Evolutionary conservation across 2,797 vertebrate species (phyloP).

Genomic region (Eutrigla gurnardus): DNA sequence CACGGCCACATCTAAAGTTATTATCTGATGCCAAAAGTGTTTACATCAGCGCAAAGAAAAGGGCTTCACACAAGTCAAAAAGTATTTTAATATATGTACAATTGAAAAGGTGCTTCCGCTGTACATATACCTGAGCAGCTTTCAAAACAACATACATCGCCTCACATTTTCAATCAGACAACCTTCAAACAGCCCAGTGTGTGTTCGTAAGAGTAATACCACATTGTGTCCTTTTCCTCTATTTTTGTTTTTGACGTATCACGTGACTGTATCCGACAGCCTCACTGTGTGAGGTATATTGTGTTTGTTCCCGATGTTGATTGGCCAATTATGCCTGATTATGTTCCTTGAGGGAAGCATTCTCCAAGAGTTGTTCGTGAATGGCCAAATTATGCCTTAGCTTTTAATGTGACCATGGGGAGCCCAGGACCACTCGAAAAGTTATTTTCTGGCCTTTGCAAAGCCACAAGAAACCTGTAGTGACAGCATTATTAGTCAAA

Average conservation of each 20-base stretch:
- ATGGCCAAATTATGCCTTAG: slow-evolving; percentile 76
- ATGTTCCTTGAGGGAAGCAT: slow-evolving; percentile 78
- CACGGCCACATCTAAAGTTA: not conserved
- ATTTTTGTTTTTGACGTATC: slow-evolving; percentile 52
- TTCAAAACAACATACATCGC: not conserved
- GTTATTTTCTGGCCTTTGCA: slow-evolving; percentile 64
- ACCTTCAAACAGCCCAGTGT: slow-evolving; percentile 8
- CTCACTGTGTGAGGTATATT: slow-evolving; percentile 73
- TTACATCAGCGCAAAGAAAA: not conserved
- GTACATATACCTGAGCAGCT: not conserved
- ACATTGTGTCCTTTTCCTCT: slow-evolving; percentile 15
- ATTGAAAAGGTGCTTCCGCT: not conserved
- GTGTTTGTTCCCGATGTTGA: slow-evolving; percentile 77
- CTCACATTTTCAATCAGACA: slow-evolving; percentile 16
- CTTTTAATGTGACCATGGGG: slow-evolving; percentile 77
- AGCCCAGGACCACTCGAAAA: slow-evolving; percentile 65
- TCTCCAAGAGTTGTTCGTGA: slow-evolving; percentile 74
- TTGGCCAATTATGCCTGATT: slow-evolving; percentile 83
- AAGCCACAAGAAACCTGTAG: slow-evolving; percentile 68
- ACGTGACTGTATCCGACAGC: slow-evolving; percentile 46
- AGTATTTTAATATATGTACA: not conserved
- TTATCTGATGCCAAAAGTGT: not conserved
- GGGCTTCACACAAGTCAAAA: not conserved
- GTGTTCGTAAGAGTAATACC: slow-evolving; percentile 16
- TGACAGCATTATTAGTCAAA: slow-evolving; percentile 72